Evolutionary conservation across 2,113 vertebrate species (phyloP), one percentile per base, ranked within the genome.

Genomic region (Aleadryas rufinucha): DNA sequence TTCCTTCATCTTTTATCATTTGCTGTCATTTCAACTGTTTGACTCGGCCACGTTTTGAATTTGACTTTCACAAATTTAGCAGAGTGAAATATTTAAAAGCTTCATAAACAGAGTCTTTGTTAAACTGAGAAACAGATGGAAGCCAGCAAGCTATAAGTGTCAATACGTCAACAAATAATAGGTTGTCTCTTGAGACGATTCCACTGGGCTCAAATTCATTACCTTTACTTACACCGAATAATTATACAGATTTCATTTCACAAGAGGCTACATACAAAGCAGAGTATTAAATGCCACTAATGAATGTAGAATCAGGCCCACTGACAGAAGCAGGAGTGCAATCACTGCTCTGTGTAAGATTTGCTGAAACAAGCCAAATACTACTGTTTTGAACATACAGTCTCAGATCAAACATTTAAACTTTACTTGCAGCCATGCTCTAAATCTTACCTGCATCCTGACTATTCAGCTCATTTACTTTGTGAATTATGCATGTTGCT

Each of bases 231-330:
- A 76, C 37, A 86, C 31, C 23, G 49, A 90, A 42, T 88, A 90
- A 90, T 88, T 83, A 84, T 21, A 76, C n/a, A 69, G 92, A 93
- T 77, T 70, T 81, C 61, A 84, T 77, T 93, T 89, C 60, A 70
- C 37, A 24, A 63, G 57, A 82, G 50, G 18, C 15, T 78, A 81
- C 47, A 12, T 70, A 35, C 26, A 31, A 84, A 66, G 17, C 13
- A 37, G 17, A 16, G 12, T 82, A 92, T 78, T 59, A 90, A 92
- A 93, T 68, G 57, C 7, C 21, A 83, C 39, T 90, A 75, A 85
- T 45, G 30, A 78, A 87, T 75, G 70, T 66, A 85, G 75, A 85
- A 63, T 76, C 65, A 85, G 44, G 30, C 7, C 23, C 35, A 60
- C 27, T 68, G 22, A 66, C 21, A 76, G 47, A 79, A 85, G 27